phyloP scores from a whole-genome alignment of 2,888 invertebrate genomes.

The Cryptocephalus primarius region DNA sequence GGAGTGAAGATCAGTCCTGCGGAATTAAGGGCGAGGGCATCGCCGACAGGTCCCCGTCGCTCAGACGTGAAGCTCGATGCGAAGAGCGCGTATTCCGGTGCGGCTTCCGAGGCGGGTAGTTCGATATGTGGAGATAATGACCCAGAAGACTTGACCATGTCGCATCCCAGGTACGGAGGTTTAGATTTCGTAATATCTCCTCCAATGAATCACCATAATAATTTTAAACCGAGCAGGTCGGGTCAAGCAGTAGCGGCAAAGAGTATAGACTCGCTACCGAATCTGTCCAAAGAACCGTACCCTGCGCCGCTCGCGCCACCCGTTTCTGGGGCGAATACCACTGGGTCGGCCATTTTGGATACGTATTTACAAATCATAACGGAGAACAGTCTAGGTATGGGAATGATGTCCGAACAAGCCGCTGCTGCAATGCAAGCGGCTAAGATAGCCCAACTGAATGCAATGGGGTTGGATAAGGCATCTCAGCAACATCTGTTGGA shows the following conservation, averaged over 20 bases:
- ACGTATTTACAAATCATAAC: constrained; percentile 83
- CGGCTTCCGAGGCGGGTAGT: constrained; percentile 57
- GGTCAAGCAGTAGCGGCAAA: constrained; percentile 51
- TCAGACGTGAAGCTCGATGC: constrained; percentile 70
- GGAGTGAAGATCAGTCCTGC: constrained; percentile 80
- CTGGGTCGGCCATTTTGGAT: constrained; percentile 70
- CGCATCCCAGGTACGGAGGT: constrained; percentile 41
- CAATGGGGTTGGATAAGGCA: constrained; percentile 42
- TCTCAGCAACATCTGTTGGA: constrained; percentile 50
- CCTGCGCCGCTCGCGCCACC: constrained; percentile 47
- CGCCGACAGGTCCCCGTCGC: constrained; percentile 71
- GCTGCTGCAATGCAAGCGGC: constrained; percentile 65
- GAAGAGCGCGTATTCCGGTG: constrained; percentile 54
- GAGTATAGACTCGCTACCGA: constrained; percentile 51
- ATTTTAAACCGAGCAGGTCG: constrained; percentile 34
- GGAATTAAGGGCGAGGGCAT: constrained; percentile 72
- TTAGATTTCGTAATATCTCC: constrained; percentile 42
- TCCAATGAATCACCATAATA: constrained; percentile 31
- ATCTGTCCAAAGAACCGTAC: constrained; percentile 55
- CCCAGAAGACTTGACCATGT: constrained; percentile 71
- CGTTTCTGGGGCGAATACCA: constrained; percentile 39
- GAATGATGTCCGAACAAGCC: constrained; percentile 53
- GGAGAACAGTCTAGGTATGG: constrained; percentile 65
- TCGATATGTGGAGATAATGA: constrained; percentile 71
- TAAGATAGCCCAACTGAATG: constrained; percentile 67